Evolutionary conservation across 2,888 invertebrate genomes (phyloP), one percentile per base, ranked within the genome.

Genomic region (Phlogophora meticulosa): DNA sequence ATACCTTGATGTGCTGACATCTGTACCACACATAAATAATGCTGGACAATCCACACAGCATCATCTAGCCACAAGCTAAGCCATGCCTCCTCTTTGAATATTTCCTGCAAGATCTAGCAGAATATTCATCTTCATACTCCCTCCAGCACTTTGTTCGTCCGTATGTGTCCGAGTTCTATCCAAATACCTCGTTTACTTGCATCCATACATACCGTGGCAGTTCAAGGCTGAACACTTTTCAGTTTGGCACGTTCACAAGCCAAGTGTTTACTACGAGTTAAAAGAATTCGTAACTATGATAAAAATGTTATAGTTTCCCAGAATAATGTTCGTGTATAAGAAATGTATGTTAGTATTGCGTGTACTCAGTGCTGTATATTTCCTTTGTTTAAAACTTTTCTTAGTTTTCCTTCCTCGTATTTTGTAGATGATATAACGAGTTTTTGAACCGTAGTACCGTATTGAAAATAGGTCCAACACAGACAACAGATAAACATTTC

Each of bases 211-310:
- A 28, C 7, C 13, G 40, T 32, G 20, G 9, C 40, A 51, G 76
- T 69, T 73, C 73, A 73, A 73, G 73, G 73, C 32, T 36, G 32
- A 40, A 51, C 20, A 71, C 22, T 24, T 56, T 63, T 77, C 58
- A 22, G 15, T 55, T 71, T 42, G 53, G 48, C 72, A 56, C 59
- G 10, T 72, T 42, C 34, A 70, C 45, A 45, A 34, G 20, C 40
- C 9, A 38, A 34, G 36, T 77, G 74, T 74, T 77, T 77, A 74
- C 74, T 74, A 74, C 72, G 73, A n/a, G 38, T 43, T 46, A 48
- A 38, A 71, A 59, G 51, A 74, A 63, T 71, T 71, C 32, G 43
- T 63, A 42, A 45, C 43, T 53, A 63, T 77, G 51, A 74, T 43
- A 48, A 57, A 68, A 68, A 24, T 7, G 20, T 65, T 24, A 52